A percentile compares a stretch with the other conserved stretches of the same genome.
Conservation (phyloP, 2,797 vertebrate species). For the Pseudopleuronectes americanus region DNA sequence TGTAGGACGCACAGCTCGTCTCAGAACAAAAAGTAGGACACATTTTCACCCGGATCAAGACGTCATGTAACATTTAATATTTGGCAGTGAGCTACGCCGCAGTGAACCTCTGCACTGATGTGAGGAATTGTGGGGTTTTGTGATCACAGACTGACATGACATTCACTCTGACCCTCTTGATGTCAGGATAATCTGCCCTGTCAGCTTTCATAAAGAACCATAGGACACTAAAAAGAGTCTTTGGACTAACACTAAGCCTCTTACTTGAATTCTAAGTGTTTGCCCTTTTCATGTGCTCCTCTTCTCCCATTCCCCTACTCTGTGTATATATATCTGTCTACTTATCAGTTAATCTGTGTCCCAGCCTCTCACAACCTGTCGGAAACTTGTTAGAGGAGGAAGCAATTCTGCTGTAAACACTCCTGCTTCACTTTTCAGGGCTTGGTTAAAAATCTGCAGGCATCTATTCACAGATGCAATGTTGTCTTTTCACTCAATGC, state of each 20-base stretch:
- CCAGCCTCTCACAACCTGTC: constrained; percentile 26
- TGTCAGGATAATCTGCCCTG: constrained; percentile 74
- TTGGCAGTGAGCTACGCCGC: constrained; percentile 40
- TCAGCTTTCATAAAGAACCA: constrained; percentile 72
- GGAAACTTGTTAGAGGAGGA: constrained; percentile 29
- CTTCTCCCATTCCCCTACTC: constrained; percentile 33
- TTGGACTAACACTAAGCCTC: constrained; percentile 70
- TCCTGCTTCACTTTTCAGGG: constrained; percentile 38
- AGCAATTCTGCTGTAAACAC: constrained; percentile 38
- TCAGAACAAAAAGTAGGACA: constrained; percentile 42
- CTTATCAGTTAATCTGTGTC: constrained; percentile 63
- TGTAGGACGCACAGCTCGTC: not conserved
- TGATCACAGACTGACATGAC: constrained; percentile 60
- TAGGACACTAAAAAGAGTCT: constrained; percentile 61
- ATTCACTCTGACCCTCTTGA: constrained; percentile 63
- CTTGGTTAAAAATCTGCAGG: constrained; percentile 42
- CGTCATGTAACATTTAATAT: constrained; percentile 46
- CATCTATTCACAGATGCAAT: constrained; percentile 28
- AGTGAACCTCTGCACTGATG: constrained; percentile 43
- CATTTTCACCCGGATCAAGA: constrained; percentile 22
- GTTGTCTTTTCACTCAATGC: constrained; percentile 33
- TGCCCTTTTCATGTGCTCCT: constrained; percentile 57
- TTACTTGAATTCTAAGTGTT: constrained; percentile 70
- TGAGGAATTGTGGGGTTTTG: constrained; percentile 61
- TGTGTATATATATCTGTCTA: constrained; percentile 41